phyloP scores from a whole-genome alignment of 92 coral and sea anemone genomes.

The Umimayanthus chanpuru region DNA sequence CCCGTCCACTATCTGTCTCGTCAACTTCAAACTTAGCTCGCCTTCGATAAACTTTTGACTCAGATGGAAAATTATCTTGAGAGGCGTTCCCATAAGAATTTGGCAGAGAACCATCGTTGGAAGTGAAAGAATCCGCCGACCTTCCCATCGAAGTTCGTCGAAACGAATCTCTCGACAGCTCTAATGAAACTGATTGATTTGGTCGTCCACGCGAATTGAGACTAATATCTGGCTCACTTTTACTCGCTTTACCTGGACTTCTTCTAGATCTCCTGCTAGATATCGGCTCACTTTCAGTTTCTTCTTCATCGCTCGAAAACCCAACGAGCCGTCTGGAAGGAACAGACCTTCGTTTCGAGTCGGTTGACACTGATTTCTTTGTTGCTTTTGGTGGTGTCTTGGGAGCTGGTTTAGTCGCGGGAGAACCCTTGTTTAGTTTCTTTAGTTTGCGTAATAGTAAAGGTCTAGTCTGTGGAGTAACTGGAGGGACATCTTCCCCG shows the following conservation, averaged over 20 bases:
- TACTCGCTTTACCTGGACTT: slow-evolving; percentile 53
- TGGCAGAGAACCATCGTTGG: slow-evolving; percentile 12
- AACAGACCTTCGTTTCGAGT: slow-evolving; percentile 53
- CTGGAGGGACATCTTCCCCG: slow-evolving; percentile 91
- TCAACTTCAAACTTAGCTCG: background rate
- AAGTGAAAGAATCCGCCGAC: slow-evolving; percentile 15
- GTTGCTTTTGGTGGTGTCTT: slow-evolving; percentile 54
- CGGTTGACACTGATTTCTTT: slow-evolving; percentile 63
- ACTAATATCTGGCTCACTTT: slow-evolving; percentile 19
- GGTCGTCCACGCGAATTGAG: background rate
- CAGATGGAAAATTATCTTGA: slow-evolving; percentile 6
- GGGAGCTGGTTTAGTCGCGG: slow-evolving; percentile 57
- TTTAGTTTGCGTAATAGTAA: slow-evolving; percentile 79
- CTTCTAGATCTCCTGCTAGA: slow-evolving; percentile 46
- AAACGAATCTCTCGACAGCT: slow-evolving; percentile 12
- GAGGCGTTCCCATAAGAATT: slow-evolving; percentile 28
- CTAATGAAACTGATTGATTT: background rate
- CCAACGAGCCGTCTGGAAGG: slow-evolving; percentile 88
- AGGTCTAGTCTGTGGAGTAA: slow-evolving; percentile 79
- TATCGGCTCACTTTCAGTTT: slow-evolving; percentile 52
- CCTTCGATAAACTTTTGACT: slow-evolving; percentile 5
- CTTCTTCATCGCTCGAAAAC: slow-evolving; percentile 98
- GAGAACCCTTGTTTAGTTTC: slow-evolving; percentile 55
- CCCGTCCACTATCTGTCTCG: slow-evolving; percentile 36
- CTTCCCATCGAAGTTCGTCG: background rate